Evolutionary conservation across 1,140 invertebrate species (phyloP).

Genomic region (Penaeus indicus): DNA sequence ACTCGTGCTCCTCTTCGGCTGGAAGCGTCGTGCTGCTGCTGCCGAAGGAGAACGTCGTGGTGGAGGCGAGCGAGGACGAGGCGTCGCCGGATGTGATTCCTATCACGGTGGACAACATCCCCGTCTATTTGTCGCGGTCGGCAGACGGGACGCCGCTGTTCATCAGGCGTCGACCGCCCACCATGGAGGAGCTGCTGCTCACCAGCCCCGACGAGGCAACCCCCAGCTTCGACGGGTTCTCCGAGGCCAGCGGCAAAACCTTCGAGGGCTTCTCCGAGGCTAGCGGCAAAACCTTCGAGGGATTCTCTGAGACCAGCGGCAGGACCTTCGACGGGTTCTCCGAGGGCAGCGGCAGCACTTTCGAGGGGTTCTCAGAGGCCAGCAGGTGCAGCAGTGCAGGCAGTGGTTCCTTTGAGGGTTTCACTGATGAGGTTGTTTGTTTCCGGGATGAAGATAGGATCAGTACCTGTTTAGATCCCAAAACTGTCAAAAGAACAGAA

Average conservation of each 20-base stretch:
- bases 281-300: constrained; percentile 14
- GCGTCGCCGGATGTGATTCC: not conserved
- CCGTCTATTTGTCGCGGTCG: constrained; percentile 20
- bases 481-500: too few species aligned
- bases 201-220: not conserved
- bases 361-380: not conserved
- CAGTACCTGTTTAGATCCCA: too few species aligned
- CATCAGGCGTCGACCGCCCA: constrained; percentile 34
- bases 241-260: constrained; percentile 28
- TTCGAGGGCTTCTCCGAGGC: constrained; percentile 31
- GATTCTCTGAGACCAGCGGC: not conserved
- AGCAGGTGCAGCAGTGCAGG: not conserved
- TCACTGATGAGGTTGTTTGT: not conserved
- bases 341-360: not conserved
- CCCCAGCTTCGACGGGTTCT: constrained; percentile 46
- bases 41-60: not conserved
- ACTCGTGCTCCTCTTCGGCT: not conserved
- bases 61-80: not conserved
- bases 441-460: too few species aligned
- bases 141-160: constrained; percentile 13
- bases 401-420: not conserved
- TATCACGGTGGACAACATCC: constrained; percentile 36
- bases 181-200: not conserved
- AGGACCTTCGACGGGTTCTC: not conserved
- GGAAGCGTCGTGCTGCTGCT: not conserved